Conservation (phyloP, 2,113 vertebrate species). For the Ceyx margarethae region DNA sequence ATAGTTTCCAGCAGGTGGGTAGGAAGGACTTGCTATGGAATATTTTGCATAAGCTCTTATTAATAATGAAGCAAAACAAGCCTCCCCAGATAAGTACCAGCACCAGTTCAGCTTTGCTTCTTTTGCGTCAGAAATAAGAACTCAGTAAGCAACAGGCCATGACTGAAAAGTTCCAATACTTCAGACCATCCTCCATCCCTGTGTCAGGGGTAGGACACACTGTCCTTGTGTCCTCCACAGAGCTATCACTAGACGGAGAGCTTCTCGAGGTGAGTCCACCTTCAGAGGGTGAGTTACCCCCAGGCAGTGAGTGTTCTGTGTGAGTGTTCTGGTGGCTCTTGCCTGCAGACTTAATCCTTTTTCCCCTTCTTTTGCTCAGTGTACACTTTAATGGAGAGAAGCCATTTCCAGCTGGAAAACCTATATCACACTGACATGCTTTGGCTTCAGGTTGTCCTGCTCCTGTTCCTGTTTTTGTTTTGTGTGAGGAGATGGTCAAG, state of each 20-base stretch:
- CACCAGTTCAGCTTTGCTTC: background rate
- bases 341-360: background rate
- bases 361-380: background rate
- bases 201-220: background rate
- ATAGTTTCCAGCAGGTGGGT: background rate
- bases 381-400: background rate
- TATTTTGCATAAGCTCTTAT: background rate
- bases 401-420: background rate
- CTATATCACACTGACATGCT: background rate
- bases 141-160: accelerated
- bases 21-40: background rate
- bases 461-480: background rate
- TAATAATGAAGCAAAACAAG: background rate
- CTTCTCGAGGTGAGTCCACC: background rate
- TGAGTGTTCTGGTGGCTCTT: background rate
- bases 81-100: background rate
- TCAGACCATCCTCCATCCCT: background rate
- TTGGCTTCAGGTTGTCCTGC: background rate
- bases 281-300: background rate
- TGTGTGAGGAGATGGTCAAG: background rate
- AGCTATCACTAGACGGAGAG: background rate
- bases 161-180: background rate
- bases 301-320: background rate
- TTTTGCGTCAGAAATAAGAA: background rate
- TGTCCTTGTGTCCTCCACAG: background rate